Conservation (phyloP, 2,797 vertebrate genomes). For the Ptychobarbus kaznakovi region DNA sequence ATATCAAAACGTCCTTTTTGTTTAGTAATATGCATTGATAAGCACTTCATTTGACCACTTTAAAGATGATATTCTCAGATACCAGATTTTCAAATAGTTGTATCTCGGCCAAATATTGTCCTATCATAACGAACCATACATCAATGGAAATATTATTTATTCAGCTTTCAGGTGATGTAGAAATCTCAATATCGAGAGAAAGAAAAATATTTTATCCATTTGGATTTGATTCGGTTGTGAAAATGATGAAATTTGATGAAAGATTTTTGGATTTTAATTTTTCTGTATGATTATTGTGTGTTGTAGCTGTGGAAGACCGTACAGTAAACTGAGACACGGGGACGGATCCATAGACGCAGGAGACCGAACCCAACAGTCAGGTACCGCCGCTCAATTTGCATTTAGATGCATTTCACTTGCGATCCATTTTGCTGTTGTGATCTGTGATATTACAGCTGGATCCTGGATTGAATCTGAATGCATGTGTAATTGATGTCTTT, state of each 20-base stretch:
- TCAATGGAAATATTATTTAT: too few relatives aligned
- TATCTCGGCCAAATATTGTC: too few relatives aligned
- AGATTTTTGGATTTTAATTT: not conserved
- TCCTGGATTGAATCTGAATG: conserved; percentile 13
- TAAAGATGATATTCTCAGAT: too few relatives aligned
- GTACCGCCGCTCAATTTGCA: conserved; percentile 71
- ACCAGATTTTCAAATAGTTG: too few relatives aligned
- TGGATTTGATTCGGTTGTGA: not conserved
- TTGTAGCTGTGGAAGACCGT: conserved; percentile 90
- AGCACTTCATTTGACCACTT: too few relatives aligned
- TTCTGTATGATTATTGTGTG: not conserved
- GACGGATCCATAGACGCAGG: conserved; percentile 83
- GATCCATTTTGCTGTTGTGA: conserved; percentile 24
- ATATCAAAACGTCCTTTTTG: too few relatives aligned
- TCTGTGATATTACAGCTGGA: conserved; percentile 8
- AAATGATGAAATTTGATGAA: not conserved
- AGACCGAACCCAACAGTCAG: conserved; percentile 82
- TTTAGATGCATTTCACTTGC: conserved; percentile 40
- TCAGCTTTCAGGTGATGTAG: too few relatives aligned
- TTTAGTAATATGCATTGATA: too few relatives aligned
- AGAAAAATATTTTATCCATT: not conserved
- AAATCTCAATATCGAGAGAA: too few relatives aligned
- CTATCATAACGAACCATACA: too few relatives aligned
- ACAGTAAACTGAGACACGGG: conserved; percentile 81
- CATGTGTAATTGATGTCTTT: conserved; percentile 3